phyloP scores from a whole-genome alignment of 1,140 invertebrate genomes.

The Theocolax elegans region DNA sequence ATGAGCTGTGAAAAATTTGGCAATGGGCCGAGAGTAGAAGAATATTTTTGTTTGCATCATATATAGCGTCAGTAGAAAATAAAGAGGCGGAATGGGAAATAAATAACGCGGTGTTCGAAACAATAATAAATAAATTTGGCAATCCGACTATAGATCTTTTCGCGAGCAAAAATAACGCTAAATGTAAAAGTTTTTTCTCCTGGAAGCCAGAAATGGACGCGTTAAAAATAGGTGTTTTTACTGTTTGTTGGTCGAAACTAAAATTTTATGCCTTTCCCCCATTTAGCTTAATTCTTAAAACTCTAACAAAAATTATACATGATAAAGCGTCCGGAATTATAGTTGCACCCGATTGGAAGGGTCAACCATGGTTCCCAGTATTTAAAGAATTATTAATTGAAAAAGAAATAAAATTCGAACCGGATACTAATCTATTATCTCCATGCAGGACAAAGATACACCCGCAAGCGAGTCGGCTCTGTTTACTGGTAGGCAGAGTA shows the following conservation, averaged over 20 bases:
- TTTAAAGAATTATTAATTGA: too few species aligned
- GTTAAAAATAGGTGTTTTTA: slow-evolving; percentile 41
- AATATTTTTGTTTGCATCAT: slow-evolving; percentile 39
- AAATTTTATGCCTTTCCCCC: too few species aligned
- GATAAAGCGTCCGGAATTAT: too few species aligned
- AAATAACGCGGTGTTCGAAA: slow-evolving; percentile 6
- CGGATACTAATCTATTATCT: too few species aligned
- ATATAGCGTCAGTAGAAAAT: slow-evolving; percentile 46
- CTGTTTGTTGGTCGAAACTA: slow-evolving; percentile 20
- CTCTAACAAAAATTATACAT: too few species aligned
- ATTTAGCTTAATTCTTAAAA: too few species aligned
- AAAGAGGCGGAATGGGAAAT: slow-evolving; percentile 39
- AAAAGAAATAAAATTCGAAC: too few species aligned
- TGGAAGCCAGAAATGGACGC: slow-evolving; percentile 43
- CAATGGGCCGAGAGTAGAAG: too few species aligned
- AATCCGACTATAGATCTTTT: slow-evolving; percentile 47
- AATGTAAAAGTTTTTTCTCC: slow-evolving; percentile 46
- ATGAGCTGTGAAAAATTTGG: slow-evolving; percentile 4
- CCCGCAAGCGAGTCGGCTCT: not conserved
- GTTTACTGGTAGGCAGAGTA: not conserved
- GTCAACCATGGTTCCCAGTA: too few species aligned
- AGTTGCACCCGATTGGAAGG: too few species aligned
- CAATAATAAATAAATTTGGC: slow-evolving; percentile 44
- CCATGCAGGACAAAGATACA: not conserved
- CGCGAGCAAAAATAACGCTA: slow-evolving; percentile 42